Evolutionary conservation across 2,113 vertebrate species (phyloP).

Genomic region (Hystrix cristata): DNA sequence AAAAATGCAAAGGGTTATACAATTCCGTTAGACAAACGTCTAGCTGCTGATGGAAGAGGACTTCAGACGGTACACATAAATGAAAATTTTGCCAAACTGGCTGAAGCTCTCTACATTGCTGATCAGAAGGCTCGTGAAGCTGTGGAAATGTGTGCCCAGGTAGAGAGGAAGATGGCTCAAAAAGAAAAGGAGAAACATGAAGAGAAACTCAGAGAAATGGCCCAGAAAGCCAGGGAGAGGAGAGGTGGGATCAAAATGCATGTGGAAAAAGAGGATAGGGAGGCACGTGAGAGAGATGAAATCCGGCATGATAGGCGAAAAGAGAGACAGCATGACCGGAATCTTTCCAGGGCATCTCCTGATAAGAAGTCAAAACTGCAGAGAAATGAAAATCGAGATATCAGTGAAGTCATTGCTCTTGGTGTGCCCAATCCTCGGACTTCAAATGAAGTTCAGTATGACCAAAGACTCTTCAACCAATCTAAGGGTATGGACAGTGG

Average conservation of each 20-base stretch:
- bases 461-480: slow-evolving; percentile 98
- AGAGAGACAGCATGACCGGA: slow-evolving; percentile 97
- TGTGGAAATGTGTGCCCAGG: slow-evolving; percentile 99
- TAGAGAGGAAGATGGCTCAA: slow-evolving; percentile 99
- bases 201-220: slow-evolving; percentile 98
- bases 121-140: slow-evolving; percentile 99
- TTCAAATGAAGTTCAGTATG: slow-evolving; percentile 95
- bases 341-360: slow-evolving; percentile 96
- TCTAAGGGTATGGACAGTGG: slow-evolving; percentile 99
- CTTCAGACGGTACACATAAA: slow-evolving; percentile 99
- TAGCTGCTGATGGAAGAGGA: slow-evolving; percentile 97
- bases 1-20: slow-evolving; percentile 99
- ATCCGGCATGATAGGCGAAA: slow-evolving; percentile 96
- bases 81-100: slow-evolving; percentile 99
- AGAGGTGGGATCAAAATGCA: slow-evolving; percentile 98
- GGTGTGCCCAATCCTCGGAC: slow-evolving; percentile 95
- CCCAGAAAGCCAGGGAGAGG: slow-evolving; percentile 97
- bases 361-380: slow-evolving; percentile 99
- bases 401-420: slow-evolving; percentile 97
- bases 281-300: slow-evolving; percentile 96
- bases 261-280: slow-evolving; percentile 96
- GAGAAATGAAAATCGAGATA: slow-evolving; percentile 97
- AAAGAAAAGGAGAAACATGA: slow-evolving; percentile 99
- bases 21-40: slow-evolving; percentile 97
- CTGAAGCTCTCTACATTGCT: slow-evolving; percentile 98